phyloP scores from a whole-genome alignment of 1,140 invertebrate genomes.

The Drosophila arizonae region DNA sequence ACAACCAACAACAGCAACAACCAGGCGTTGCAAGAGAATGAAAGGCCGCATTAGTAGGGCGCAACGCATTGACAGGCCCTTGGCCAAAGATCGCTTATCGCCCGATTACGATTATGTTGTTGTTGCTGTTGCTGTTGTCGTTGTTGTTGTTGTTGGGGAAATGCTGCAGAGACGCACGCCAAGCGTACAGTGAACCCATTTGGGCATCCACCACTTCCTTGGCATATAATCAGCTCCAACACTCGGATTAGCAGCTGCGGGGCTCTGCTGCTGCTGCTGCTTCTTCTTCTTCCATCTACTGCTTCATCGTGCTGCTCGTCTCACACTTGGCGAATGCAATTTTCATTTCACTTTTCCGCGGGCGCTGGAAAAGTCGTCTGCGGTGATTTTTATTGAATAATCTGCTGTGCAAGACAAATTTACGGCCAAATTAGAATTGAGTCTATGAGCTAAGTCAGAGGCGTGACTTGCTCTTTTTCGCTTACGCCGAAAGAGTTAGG shows the following conservation, averaged over 20 bases:
- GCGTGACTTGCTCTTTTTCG: slow-evolving; percentile 61
- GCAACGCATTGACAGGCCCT: slow-evolving; percentile 72
- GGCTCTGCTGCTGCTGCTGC: background rate
- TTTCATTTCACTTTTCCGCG: slow-evolving; percentile 73
- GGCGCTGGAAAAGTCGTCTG: slow-evolving; percentile 38
- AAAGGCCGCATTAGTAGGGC: slow-evolving; percentile 64
- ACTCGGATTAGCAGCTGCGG: background rate
- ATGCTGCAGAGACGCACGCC: slow-evolving; percentile 6
- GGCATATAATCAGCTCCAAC: slow-evolving; percentile 59
- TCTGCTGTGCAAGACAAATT: slow-evolving; percentile 73
- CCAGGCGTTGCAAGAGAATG: slow-evolving; percentile 1
- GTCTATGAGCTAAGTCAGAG: slow-evolving; percentile 56
- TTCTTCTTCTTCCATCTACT: slow-evolving; percentile 14
- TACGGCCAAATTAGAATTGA: slow-evolving; percentile 76
- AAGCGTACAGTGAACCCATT: slow-evolving; percentile 56
- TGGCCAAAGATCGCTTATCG: slow-evolving; percentile 72
- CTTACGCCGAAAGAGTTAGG: slow-evolving; percentile 12
- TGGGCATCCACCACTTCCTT: slow-evolving; percentile 28
- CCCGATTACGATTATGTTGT: slow-evolving; percentile 69
- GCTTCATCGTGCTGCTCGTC: slow-evolving; percentile 29
- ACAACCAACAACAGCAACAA: background rate
- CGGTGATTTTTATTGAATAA: slow-evolving; percentile 71
- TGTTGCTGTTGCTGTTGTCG: slow-evolving; percentile 7
- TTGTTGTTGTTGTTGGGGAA: slow-evolving; percentile 6
- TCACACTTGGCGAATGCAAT: slow-evolving; percentile 63